phyloP scores from a whole-genome alignment of 2,113 vertebrate species.

The Egretta garzetta region DNA sequence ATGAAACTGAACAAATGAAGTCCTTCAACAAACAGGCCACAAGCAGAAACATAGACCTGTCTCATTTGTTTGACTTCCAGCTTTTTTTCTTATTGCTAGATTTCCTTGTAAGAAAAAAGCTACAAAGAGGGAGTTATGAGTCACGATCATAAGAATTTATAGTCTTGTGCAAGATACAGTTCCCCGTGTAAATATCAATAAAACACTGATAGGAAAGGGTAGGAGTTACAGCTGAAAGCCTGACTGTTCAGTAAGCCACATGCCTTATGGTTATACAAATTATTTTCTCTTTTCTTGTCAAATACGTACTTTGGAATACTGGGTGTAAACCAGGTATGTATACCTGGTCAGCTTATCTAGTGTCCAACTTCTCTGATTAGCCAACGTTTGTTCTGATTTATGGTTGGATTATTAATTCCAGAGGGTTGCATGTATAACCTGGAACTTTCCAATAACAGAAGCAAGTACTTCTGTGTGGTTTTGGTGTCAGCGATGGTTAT shows the following conservation, averaged over 20 bases:
- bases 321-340: background rate
- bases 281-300: background rate
- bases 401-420: background rate
- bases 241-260: background rate
- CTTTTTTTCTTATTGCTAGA: background rate
- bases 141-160: background rate
- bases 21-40: background rate
- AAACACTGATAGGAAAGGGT: background rate
- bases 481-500: background rate
- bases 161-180: background rate
- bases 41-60: background rate
- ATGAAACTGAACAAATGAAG: background rate
- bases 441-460: background rate
- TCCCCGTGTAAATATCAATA: background rate
- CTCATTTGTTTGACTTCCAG: background rate
- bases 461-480: background rate
- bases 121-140: background rate
- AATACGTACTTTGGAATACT: constrained; percentile 22
- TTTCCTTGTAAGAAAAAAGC: background rate
- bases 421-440: background rate
- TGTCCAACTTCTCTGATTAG: background rate
- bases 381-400: constrained; percentile 3
- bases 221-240: background rate
- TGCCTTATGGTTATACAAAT: background rate
- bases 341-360: background rate